Conservation (phyloP, 2,797 vertebrate genomes). For the Pyrocephalus nanus region DNA sequence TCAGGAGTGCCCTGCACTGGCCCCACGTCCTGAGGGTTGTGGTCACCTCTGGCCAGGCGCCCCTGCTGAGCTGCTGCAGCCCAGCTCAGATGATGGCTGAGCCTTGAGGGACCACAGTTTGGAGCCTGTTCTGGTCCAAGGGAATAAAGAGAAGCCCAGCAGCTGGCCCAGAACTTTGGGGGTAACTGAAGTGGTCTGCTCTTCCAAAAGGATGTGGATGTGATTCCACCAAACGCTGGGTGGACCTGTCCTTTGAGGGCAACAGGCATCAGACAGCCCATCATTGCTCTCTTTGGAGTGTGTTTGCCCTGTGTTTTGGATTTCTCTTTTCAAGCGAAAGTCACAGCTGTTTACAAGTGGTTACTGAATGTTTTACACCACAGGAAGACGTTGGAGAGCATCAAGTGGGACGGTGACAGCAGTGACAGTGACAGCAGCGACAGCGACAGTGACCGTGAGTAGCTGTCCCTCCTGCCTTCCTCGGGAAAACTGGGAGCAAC, state of each 20-base stretch:
- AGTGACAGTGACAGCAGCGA: conserved; percentile 51
- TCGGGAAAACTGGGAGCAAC: background rate
- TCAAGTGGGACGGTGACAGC: conserved; percentile 58
- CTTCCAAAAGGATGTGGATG: background rate
- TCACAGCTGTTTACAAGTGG: background rate
- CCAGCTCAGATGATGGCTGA: background rate
- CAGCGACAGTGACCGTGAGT: conserved; percentile 33
- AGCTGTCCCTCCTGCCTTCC: background rate
- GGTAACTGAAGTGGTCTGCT: background rate
- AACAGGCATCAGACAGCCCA: background rate
- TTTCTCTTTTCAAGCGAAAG: background rate
- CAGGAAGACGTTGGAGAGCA: conserved; percentile 73
- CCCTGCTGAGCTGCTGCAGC: background rate
- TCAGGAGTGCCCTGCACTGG: background rate
- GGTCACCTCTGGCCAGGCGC: background rate
- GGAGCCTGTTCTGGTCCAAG: background rate
- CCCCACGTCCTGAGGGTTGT: background rate
- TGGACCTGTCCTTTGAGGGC: background rate
- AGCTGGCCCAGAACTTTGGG: background rate
- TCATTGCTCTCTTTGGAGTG: background rate
- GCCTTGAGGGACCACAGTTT: background rate
- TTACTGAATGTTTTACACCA: background rate
- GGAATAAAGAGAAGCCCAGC: background rate
- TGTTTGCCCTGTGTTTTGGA: background rate
- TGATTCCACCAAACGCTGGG: background rate